phyloP scores from a whole-genome alignment of 2,113 vertebrate species.

The Oncorhynchus nerka region DNA sequence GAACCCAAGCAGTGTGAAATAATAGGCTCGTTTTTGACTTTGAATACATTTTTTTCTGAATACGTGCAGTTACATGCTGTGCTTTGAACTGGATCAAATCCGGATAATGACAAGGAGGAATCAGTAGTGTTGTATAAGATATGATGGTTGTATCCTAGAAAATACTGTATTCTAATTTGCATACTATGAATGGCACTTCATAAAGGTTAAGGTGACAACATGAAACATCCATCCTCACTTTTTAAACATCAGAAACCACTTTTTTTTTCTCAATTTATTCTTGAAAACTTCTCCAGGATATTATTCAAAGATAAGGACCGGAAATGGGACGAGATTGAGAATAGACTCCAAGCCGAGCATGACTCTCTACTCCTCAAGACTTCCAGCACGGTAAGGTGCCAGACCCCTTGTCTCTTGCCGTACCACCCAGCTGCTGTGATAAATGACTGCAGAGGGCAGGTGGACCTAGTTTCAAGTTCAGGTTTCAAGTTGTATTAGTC shows the following conservation, averaged over 20 bases:
- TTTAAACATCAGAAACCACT: slow-evolving; percentile 11
- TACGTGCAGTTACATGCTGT: not conserved
- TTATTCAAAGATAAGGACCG: slow-evolving; percentile 95
- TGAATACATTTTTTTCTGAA: not conserved
- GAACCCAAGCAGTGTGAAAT: not conserved
- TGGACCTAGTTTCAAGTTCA: not conserved
- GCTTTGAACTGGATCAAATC: not conserved
- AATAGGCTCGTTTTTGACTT: not conserved
- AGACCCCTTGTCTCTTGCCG: not conserved
- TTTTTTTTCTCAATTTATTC: slow-evolving; percentile 16
- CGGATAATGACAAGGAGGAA: no score
- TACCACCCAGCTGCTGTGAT: not conserved
- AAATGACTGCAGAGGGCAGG: not conserved
- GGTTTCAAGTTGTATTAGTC: no score
- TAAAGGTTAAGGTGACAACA: slow-evolving; percentile 21
- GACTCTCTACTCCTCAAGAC: slow-evolving; percentile 93
- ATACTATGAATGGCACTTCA: slow-evolving; percentile 48
- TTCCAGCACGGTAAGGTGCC: slow-evolving; percentile 85
- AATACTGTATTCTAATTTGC: slow-evolving; percentile 13
- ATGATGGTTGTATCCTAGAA: slow-evolving; percentile 11
- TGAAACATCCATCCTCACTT: slow-evolving; percentile 14
- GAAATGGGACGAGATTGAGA: slow-evolving; percentile 96
- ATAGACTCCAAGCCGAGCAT: slow-evolving; percentile 86
- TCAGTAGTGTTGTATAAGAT: not conserved
- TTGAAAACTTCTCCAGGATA: slow-evolving; percentile 76